Conservation (phyloP, 2,797 vertebrate genomes). For the Fundulus diaphanus region DNA sequence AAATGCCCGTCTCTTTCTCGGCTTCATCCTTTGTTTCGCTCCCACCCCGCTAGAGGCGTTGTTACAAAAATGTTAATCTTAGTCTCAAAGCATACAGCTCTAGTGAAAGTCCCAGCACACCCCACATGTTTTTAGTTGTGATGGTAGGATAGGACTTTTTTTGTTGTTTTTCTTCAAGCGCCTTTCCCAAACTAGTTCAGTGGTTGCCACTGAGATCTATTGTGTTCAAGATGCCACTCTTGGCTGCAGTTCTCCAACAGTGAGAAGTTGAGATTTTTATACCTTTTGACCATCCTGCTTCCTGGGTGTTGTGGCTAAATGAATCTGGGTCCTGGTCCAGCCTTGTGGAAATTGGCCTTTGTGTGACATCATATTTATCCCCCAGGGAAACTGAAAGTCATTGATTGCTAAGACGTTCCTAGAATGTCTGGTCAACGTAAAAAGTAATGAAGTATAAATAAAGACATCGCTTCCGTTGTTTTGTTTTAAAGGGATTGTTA, state of each 20-base stretch:
- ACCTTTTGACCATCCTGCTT: too few species aligned
- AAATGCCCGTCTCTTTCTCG: not conserved
- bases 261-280: too few species aligned
- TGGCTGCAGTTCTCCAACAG: not conserved
- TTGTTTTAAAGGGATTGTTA: not conserved
- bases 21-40: not conserved
- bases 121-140: not conserved
- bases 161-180: not conserved
- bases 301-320: too few species aligned
- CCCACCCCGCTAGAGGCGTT: not conserved
- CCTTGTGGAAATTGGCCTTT: not conserved
- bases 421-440: not conserved
- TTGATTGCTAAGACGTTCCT: too few species aligned
- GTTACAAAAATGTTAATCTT: not conserved
- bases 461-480: not conserved
- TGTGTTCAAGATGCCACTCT: not conserved
- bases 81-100: too few species aligned
- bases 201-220: not conserved
- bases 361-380: not conserved
- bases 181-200: not conserved
- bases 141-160: not conserved
- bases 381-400: not conserved
- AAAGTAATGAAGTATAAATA: not conserved
- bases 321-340: not conserved
- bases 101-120: not conserved